These are phyloP conservation scores for Scolopax mira DNA, from an alignment of 2,113 vertebrate genomes.

Conservation along the genomic window DNA sequence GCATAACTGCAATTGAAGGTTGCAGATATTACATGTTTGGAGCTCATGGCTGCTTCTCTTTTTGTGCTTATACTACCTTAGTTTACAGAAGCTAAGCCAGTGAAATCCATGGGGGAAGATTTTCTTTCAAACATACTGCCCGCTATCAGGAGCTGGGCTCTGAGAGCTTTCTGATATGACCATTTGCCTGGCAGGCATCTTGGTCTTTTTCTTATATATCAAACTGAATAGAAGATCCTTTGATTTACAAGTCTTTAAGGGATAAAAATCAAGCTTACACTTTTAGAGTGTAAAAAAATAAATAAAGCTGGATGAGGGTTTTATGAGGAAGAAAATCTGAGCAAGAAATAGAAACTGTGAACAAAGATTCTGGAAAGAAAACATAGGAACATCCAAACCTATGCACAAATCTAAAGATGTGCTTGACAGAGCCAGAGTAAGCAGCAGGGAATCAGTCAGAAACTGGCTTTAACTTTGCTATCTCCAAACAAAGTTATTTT, in stretches of 20 bases:
- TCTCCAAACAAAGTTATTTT: not conserved
- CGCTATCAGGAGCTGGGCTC: not conserved
- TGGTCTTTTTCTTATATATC: conserved; percentile 1
- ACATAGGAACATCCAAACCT: not conserved
- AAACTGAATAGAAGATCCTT: conserved; percentile 41
- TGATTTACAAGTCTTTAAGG: conserved; percentile 42
- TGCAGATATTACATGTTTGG: not conserved
- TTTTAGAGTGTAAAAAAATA: not conserved
- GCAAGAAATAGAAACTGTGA: not conserved
- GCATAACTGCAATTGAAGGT: not conserved
- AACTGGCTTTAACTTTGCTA: not conserved
- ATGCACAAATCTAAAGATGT: not conserved
- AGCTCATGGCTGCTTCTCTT: not conserved
- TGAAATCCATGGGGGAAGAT: not conserved
- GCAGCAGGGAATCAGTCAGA: not conserved
- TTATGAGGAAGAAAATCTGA: not conserved
- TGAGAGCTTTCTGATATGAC: not conserved
- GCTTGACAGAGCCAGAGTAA: not conserved
- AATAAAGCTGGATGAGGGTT: not conserved
- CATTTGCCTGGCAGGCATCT: conserved; percentile 15
- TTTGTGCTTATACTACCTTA: not conserved
- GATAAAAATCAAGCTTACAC: conserved; percentile 19
- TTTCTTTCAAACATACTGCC: not conserved
- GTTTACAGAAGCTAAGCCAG: not conserved
- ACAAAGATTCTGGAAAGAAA: not conserved